Base-by-base conservation (phyloP, 2,797 vertebrate genomes). In the Taenioides sp. region DNA sequence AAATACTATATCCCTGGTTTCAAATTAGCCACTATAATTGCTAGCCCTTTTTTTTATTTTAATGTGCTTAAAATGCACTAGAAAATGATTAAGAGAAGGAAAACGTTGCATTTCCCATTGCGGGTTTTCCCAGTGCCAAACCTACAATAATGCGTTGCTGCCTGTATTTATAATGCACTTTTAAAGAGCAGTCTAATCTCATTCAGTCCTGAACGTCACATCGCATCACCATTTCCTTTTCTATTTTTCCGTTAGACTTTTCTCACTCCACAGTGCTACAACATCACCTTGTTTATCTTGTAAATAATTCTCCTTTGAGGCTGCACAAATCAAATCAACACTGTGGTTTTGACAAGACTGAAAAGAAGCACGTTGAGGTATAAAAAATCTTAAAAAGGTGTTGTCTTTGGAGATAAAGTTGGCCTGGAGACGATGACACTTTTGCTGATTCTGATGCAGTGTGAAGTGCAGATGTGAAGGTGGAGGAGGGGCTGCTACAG, bases 271-370 rank as follows among this genome's bases (percentile, higher is more conserved):
- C 82, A 84, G 88, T 87, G 84, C 89, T 88, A 87, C 89, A 89
- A 85, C 89, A 91, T 87, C 87, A 81, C 85, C 87, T 91, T 92
- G 92, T 93, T 93, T 91, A 92, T 91, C 87, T 86, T 90, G 89
- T 91, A 92, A 93, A 93, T 92, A 91, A 92, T 91, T 92, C 87
- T 88, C 79, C 83, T 86, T 88, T 85, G 80, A 77, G 87, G 89
- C 80, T 84, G 86, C 82, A 82, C 82, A 84, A 90, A 83, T 83
- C 80, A 90, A 89, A 91, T 91, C 89, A 92, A 87, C 89, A 84
- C 85, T 91, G 88, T 89, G 87, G 90, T 89, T 91, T 90, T 91
- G 91, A 91, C 86, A 91, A 88, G 87, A 81, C 81, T 77, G 84
- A 85, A 83, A 84, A 84, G 62, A 61, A 84, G 79, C 74, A 50